Base-by-base conservation (phyloP, 2,888 invertebrate genomes). In the Epirrita christyi region DNA sequence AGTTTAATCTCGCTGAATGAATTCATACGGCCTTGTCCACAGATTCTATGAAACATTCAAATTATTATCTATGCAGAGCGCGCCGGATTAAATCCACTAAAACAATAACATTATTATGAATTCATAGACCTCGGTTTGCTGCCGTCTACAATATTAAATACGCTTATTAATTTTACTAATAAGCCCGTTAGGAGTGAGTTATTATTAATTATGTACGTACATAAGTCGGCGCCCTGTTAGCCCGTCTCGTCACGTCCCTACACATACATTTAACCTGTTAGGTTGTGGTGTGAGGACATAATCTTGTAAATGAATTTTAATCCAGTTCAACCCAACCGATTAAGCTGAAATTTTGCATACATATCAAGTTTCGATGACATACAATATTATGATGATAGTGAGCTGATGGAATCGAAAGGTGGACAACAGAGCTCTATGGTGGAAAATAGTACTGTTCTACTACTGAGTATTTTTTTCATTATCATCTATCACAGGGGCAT, bases 61-160 rank as follows among this genome's bases (percentile, higher is more conserved):
- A 86, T 88, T 82, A 83, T 85, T 75, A 83, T 78, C 75, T 54
- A 37, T 11, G 15, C 76, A 48, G 52, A 57, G 71, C 75, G 73
- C 71, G 76, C 75, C 73, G 78, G 82, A 85, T 86, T 85, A 78
- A 88, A 88, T 88, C 83, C 81, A 79, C 79, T 80, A 81, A 76
- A 85, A 83, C 86, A 85, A 88, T 38, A 88, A 85, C 83, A 85
- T 82, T 84, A 86, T 87, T 87, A 87, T 83, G 83, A 84, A 86
- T 86, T 86, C 88, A 86, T 82, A 81, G 80, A 83, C 75, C 73
- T 76, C 76, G 76, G 84, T 84, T 85, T 28, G 77, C 72, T 75
- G 75, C 72, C 71, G 78, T 78, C 80, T 83, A 75, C 78, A 79
- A 81, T 83, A 84, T 85, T 86, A 85, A 84, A 83, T 81, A 80